Percentiles rank a stretch among this genome's conserved stretches.
Evolutionary conservation across 2,113 vertebrate species (phyloP).

Genomic region (Osmerus eperlanus): DNA sequence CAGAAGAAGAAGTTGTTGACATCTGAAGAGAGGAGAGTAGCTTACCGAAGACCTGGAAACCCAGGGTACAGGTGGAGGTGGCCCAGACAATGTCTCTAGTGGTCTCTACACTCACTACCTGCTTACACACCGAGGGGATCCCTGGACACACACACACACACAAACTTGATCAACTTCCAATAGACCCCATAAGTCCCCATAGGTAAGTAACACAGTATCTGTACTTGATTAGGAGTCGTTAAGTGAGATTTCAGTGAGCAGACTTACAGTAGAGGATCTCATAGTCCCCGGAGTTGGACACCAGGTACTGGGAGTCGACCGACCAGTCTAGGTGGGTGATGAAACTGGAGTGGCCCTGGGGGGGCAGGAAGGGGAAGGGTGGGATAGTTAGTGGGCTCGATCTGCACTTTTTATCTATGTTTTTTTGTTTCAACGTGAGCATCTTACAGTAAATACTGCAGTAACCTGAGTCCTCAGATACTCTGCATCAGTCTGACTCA

Average conservation of each 20-base stretch:
- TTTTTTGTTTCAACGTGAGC: too few relatives aligned
- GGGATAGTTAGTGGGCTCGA: not conserved
- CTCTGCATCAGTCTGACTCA: too few relatives aligned
- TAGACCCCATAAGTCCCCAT: too few relatives aligned
- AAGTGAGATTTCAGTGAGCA: not conserved
- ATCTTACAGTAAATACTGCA: too few relatives aligned
- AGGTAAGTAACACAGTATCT: not conserved
- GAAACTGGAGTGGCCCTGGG: conserved; percentile 96
- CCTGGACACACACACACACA: conserved; percentile 66
- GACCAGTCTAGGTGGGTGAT: conserved; percentile 99
- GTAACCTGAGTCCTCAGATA: too few relatives aligned
- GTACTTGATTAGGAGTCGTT: not conserved
- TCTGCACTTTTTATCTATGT: too few relatives aligned
- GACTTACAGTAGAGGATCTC: conserved; percentile 98
- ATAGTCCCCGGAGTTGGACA: conserved; percentile 98
- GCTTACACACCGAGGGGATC: conserved; percentile 95
- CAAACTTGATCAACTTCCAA: not conserved
- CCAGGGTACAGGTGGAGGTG: conserved; percentile 89
- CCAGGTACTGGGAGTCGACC: conserved; percentile 90
- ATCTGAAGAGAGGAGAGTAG: not conserved
- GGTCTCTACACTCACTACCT: conserved; percentile 93
- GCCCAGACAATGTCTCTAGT: conserved; percentile 91
- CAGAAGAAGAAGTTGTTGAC: not conserved
- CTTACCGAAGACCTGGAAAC: conserved; percentile 94
- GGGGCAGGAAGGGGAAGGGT: not conserved